These are phyloP conservation scores for Sturmia bella DNA, from an alignment of 2,888 invertebrate species.

Conservation along the genomic window DNA sequence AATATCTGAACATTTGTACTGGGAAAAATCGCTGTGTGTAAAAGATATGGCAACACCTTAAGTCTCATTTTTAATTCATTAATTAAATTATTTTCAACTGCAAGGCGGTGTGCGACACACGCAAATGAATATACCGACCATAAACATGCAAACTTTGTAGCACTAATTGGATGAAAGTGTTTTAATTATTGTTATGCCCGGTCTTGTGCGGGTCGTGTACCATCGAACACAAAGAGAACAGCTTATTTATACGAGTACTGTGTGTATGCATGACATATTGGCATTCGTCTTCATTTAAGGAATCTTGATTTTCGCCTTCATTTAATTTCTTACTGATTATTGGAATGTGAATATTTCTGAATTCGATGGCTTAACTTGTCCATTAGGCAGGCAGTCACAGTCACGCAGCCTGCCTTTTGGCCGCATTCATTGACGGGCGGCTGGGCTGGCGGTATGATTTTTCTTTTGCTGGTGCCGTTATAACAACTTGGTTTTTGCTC, in stretches of 20 bases:
- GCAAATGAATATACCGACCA: neutral
- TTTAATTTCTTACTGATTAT: no score
- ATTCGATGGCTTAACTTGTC: slow-evolving; percentile 42
- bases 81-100: slow-evolving; percentile 58
- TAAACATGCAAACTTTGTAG: slow-evolving; percentile 1
- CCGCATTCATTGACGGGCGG: neutral
- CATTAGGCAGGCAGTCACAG: slow-evolving; percentile 14
- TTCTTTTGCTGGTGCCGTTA: neutral
- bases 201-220: neutral
- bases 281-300: no score
- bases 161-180: slow-evolving; percentile 52
- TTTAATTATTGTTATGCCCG: neutral
- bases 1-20: no score
- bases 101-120: slow-evolving; percentile 13
- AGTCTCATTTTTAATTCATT: slow-evolving; percentile 45
- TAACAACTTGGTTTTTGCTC: slow-evolving; percentile 41
- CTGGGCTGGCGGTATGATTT: neutral
- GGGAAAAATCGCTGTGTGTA: no score
- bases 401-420: neutral
- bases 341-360: neutral
- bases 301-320: no score
- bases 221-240: no score
- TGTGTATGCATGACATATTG: no score
- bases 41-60: slow-evolving; percentile 28
- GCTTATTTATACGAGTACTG: no score